Conservation (phyloP, 2,113 vertebrate genomes). For the Phyllostomus hastatus region DNA sequence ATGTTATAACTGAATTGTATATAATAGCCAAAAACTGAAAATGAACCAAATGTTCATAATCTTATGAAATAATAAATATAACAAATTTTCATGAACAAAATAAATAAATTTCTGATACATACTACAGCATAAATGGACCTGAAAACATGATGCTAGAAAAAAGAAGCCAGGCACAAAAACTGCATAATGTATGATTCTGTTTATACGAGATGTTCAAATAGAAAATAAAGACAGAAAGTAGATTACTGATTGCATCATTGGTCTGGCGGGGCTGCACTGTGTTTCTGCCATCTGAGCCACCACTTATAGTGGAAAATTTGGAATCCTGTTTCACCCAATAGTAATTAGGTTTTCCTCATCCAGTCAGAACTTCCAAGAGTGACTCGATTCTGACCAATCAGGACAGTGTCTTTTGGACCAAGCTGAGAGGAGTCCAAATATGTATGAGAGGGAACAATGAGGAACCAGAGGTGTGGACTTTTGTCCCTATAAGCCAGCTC, state of each 20-base stretch:
- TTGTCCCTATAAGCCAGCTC: background rate
- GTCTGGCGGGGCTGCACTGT: background rate
- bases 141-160: background rate
- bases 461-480: background rate
- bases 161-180: background rate
- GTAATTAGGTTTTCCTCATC: too few species aligned
- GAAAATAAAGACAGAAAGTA: background rate
- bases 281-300: background rate
- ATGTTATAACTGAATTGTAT: background rate
- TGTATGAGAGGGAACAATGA: background rate
- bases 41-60: background rate
- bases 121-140: background rate
- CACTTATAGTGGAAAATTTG: background rate
- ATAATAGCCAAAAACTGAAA: background rate
- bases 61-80: background rate
- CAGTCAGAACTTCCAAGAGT: too few species aligned
- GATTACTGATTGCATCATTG: background rate
- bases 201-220: background rate
- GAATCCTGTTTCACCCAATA: background rate
- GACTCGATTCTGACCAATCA: background rate
- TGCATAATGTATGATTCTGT: background rate
- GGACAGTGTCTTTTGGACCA: background rate
- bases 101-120: background rate
- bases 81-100: background rate
- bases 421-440: background rate